Evolutionary conservation across 2,113 vertebrate genomes (phyloP).

Genomic region (Lipophrys pholis): DNA sequence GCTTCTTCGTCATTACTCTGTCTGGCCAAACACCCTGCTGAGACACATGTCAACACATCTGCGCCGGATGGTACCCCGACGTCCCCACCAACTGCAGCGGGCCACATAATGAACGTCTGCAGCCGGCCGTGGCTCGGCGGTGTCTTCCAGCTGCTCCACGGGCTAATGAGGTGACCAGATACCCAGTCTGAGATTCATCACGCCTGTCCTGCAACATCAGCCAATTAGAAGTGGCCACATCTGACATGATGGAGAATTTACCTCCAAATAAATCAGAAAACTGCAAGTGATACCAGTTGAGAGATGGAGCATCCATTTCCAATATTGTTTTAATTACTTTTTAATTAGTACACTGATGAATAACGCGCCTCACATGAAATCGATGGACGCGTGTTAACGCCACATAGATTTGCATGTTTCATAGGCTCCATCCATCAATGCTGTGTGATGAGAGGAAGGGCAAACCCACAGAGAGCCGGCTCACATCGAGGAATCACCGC

Average conservation of each 20-base stretch:
- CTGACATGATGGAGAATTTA: not conserved
- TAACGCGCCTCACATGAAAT: not conserved
- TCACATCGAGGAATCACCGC: too few species aligned
- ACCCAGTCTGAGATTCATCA: not conserved
- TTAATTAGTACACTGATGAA: not conserved
- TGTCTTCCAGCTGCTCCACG: not conserved
- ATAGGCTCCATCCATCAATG: not conserved
- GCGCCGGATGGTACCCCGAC: not conserved
- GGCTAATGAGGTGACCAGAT: not conserved
- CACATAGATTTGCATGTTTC: not conserved
- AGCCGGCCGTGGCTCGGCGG: not conserved
- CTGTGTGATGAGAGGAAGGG: not conserved
- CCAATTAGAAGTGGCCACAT: not conserved
- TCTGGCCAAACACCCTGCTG: conserved; percentile 50
- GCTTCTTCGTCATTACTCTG: conserved; percentile 49
- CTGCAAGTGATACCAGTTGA: not conserved
- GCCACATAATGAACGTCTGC: not conserved
- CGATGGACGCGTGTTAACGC: not conserved
- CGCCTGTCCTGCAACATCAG: not conserved
- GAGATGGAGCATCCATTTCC: not conserved
- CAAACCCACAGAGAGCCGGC: not conserved
- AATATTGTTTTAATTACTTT: not conserved
- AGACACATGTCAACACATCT: conserved; percentile 43
- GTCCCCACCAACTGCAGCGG: not conserved
- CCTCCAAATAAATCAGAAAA: not conserved